Base-by-base conservation (phyloP, 2,888 invertebrate species). In the Himalopsyche japonica region DNA sequence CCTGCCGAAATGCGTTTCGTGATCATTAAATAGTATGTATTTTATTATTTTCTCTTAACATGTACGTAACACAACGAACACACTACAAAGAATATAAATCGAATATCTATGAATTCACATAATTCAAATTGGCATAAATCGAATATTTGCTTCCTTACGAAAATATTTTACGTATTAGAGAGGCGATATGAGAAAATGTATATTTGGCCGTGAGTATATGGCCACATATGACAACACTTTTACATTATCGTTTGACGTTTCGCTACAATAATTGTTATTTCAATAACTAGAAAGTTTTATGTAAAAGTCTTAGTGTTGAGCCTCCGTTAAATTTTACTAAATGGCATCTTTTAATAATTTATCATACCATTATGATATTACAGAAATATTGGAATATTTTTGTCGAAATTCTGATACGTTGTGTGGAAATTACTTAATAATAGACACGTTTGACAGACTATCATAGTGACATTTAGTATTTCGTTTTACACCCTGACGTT, bases 251-350 rank as follows among this genome's bases (percentile, higher is more conserved):
- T 82, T 82, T 82, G 85, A 85, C 85, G 85, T 85, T 85, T 85
- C 85, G 79, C 81, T 85, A 83, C 76, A 85, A 81, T 85, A 30
- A 70, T 70, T 85, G 85, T 85, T 85, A 85, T 85, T 85, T 79
- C 78, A 82, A 84, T 82, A 83, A 84, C 80, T 85, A 85, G 85
- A 85, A 85, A 85, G 85, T 85, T 83, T 85, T 81, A 47, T 49
- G 78, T 84, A 64, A 78, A 84, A 83, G 76, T 83, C 37, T 49
- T 27, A 8, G 49, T 24, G 48, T 76, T 80, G 34, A 70, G 76
- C 76, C 77, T 27, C 79, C 49, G 80, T 76, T 76, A 80, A 80
- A 77, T 57, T 80, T 47, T 83, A 32, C 80, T 70, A 48, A 27
- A 64, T 82, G 82, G 34, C 76, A 83, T 79, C 70, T 79, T 32